These are phyloP conservation scores for Trichopoda pennipes DNA, from an alignment of 2,888 invertebrate genomes.

Conservation along the genomic window DNA sequence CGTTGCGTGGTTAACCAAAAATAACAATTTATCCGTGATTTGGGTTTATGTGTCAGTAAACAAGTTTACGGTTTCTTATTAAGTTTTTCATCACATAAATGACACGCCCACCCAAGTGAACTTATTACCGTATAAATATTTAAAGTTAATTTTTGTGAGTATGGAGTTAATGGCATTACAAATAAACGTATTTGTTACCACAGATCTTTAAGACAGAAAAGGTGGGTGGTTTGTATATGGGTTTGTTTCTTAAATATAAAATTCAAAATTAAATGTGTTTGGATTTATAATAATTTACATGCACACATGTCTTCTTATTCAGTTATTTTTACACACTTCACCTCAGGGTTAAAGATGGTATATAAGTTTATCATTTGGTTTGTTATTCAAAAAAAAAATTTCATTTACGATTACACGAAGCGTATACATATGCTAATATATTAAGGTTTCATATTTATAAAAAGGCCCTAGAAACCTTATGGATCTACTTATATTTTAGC, in stretches of 20 bases:
- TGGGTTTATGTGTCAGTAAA: conserved; percentile 60
- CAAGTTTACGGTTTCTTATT: not conserved
- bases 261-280: conserved; percentile 41
- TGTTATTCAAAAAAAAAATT: too few relatives aligned
- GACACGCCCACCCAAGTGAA: conserved; percentile 32
- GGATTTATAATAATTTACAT: conserved; percentile 1
- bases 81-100: not conserved
- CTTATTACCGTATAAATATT: conserved; percentile 13
- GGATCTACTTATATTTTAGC: too few relatives aligned
- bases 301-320: conserved; percentile 18
- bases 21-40: conserved; percentile 49
- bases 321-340: not conserved
- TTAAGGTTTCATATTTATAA: too few relatives aligned
- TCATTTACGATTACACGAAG: too few relatives aligned
- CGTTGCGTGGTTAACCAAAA: conserved; percentile 39
- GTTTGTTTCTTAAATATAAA: conserved; percentile 57
- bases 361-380: too few relatives aligned
- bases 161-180: conserved; percentile 24
- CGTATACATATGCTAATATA: too few relatives aligned
- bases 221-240: conserved; percentile 8
- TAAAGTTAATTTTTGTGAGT: conserved; percentile 1
- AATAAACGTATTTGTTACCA: conserved; percentile 37
- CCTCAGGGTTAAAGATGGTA: too few relatives aligned
- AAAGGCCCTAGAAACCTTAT: too few relatives aligned
- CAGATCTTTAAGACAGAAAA: not conserved